Evolutionary conservation across 2,113 vertebrate species (phyloP), one percentile per base, ranked within the genome.

Genomic region (Microtus richardsoni): DNA sequence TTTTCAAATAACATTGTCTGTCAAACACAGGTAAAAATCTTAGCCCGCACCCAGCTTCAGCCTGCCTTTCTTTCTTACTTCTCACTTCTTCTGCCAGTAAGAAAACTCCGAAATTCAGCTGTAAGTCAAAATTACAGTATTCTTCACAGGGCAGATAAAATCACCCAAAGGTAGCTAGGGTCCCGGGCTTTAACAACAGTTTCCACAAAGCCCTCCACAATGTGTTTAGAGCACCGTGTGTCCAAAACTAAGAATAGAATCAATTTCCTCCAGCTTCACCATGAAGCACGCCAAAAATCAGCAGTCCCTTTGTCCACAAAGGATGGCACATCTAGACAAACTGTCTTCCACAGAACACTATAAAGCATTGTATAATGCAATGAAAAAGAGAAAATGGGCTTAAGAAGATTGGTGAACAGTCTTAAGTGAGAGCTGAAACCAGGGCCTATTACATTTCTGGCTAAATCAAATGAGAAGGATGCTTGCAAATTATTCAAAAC

Each of bases 401-500:
- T 75, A 28, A 41, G 92, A 41, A 49, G 92, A 28, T 26, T 71
- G 22, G 58, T 41, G 5, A 92, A 9, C 19, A 95, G 49, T n/a
- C 8, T 30, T 30, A 88, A 47, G 8, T 9, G 0, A 70, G 4
- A 16, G 17, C 17, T 73, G 21, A 93, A 14, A 73, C 39, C 17
- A 62, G 26, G 7, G 13, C 39, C 54, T 10, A 0, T 28, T 2
- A 4, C 80, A 28, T 64, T 68, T 79, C 60, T 64, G 33, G 36
- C n/a, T 41, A 58, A 47, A 19, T 74, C 11, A 21, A 21, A 79
- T 84, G 22, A 52, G 78, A 41, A 82, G 0, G 6, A 30, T 58
- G 52, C 47, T 80, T 80, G 14, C 44, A 54, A 85, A 79, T 8
- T 88, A 93, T 60, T 71, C 73, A 84, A 93, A 93, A 66, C 60